Base-by-base conservation (phyloP, 2,888 invertebrate genomes). In the Venusia cambrica region DNA sequence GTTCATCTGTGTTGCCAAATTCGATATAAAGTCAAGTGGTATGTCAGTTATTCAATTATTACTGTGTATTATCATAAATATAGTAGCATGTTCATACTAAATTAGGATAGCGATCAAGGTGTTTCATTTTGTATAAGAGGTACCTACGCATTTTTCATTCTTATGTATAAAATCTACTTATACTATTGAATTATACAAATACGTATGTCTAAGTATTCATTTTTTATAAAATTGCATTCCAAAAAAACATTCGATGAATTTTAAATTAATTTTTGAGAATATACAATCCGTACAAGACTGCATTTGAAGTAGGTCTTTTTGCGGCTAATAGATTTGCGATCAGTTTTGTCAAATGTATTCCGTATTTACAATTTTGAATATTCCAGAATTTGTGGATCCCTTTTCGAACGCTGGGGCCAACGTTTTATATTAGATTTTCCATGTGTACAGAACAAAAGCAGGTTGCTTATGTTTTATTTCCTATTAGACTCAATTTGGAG, bases 1-100 rank as follows among this genome's bases (percentile, higher is more conserved):
- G 84, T 87, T 85, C 81, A 83, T 78, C 62, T 71, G 70, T 64
- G 80, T 75, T 87, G 87, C 87, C 87, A 87, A 87, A 87, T 78
- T 84, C 67, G 66, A 57, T 80, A 70, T 85, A 76, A 73, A 73
- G 65, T 68, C 66, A 69, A 66, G 73, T 74, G 67, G 72, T 71
- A 67, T 69, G 61, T 74, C 73, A 70, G 72, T 67, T 78, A 69
- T 72, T 73, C 74, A 73, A 78, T 75, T 73, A 74, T 72, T 72
- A 76, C 62, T 67, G 64, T 47, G 38, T 50, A 46, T 45, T 38
- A 42, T 33, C 16, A 48, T 30, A 39, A 38, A 31, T 13, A 35
- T 60, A 73, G 74, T 83, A 81, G 81, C 75, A 77, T 79, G 74
- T 79, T 76, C 73, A 78, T 73, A 69, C 79, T 78, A 77, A 56